Base-by-base conservation (phyloP, 2,888 invertebrate genomes). In the Cylindroiulus punctatus region DNA sequence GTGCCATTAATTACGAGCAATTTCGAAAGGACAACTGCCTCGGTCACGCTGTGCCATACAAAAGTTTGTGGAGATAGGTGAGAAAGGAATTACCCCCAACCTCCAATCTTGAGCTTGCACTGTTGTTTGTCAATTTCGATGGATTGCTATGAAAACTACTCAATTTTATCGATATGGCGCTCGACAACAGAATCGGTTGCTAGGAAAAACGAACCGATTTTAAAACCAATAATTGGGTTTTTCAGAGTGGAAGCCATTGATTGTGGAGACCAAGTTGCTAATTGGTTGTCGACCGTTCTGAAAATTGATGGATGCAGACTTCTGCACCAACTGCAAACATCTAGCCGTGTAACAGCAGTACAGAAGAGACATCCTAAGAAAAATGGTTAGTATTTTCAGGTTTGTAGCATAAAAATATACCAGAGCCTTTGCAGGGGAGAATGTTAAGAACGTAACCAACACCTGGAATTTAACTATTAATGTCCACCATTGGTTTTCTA, bases 211-310 rank as follows among this genome's bases (percentile, higher is more conserved):
- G 57, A n/a, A n/a, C 22, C 22, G 57, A 57, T 57, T 57, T 36
- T 52, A 14, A 57, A 57, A 57, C 57, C 57, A 57, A 57, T 57
- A 57, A n/a, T 83, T 87, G 86, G n/a, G 44, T 82, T 65, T 44
- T 76, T 32, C 52, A 88, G 93, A 87, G 93, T 97, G 0, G 92
- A 94, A 89, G 96, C 96, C 0, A 92, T 93, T 88, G 97, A 98
- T 90, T 98, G 97, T 91, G 98, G 98, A 0, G 93, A 95, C 86
- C 93, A 93, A 88, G 95, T 95, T 0, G 94, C 95, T 0, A 91
- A 93, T 86, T 98, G 98, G 98, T 92, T 98, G 65, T 94, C 94
- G 87, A 92, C 93, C 88, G 95, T 94, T 81, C 91, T 98, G 87
- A 93, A 93, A 88, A 91, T 92, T 85, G 93, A 94, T 0, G 96